Conservation (phyloP, 2,888 invertebrate genomes). For the Andrena dorsata region DNA sequence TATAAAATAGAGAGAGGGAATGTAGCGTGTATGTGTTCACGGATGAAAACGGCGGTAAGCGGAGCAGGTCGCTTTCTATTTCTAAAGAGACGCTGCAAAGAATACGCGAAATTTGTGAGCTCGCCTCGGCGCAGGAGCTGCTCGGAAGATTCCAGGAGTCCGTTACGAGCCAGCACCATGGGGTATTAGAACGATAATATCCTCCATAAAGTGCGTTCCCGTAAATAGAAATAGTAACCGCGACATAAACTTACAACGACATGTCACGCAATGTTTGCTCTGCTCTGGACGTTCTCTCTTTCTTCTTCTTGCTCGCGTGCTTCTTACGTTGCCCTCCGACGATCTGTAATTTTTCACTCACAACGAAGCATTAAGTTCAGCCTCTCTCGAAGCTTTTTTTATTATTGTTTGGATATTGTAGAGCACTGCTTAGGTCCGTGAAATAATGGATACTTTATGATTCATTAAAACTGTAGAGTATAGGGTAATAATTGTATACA, state of each 20-base stretch:
- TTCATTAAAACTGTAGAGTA: no score
- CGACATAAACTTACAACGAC: constrained; percentile 53
- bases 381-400: not conserved
- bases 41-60: constrained; percentile 42
- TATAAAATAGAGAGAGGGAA: constrained; percentile 4
- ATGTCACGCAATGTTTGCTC: constrained; percentile 31
- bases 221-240: constrained; percentile 49
- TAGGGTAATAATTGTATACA: no score
- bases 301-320: constrained; percentile 17
- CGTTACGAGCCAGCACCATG: constrained; percentile 36
- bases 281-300: not conserved
- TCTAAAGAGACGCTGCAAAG: not conserved
- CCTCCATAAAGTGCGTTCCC: constrained; percentile 52
- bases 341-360: not conserved
- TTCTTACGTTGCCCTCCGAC: not conserved
- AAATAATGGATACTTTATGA: no score
- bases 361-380: not conserved
- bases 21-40: not conserved
- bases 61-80: constrained; percentile 29
- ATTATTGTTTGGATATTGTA: not conserved
- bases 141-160: constrained; percentile 32
- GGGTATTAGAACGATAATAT: constrained; percentile 52
- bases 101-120: constrained; percentile 44
- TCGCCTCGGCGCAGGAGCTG: constrained; percentile 9
- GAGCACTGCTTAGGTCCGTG: no score